phyloP scores from a whole-genome alignment of 2,888 invertebrate species.

The Perithous albicinctus region DNA sequence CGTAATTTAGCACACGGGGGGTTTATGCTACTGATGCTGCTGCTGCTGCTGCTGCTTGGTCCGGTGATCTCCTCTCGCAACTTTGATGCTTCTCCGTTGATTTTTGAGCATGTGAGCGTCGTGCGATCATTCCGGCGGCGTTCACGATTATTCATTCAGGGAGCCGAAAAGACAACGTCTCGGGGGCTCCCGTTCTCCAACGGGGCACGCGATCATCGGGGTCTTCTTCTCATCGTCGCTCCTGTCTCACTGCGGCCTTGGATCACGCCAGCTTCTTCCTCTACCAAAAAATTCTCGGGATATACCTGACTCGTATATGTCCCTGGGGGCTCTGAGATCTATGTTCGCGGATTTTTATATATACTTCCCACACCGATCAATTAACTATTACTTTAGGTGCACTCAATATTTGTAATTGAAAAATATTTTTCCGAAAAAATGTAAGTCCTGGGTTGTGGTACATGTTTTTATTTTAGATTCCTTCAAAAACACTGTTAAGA shows the following conservation, averaged over 20 bases:
- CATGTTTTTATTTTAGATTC: too few relatives aligned
- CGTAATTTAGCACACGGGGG: slow-evolving; percentile 73
- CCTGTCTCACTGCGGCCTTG: slow-evolving; percentile 76
- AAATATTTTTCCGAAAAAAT: too few relatives aligned
- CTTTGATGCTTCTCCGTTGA: not conserved
- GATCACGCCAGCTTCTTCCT: slow-evolving; percentile 79
- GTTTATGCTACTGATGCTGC: slow-evolving; percentile 41
- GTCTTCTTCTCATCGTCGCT: slow-evolving; percentile 51
- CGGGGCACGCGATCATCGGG: slow-evolving; percentile 81
- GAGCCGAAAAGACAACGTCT: slow-evolving; percentile 75
- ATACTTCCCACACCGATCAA: not conserved
- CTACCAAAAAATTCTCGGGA: slow-evolving; percentile 42
- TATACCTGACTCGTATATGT: slow-evolving; percentile 28
- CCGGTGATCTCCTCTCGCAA: not conserved
- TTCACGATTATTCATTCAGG: slow-evolving; percentile 81
- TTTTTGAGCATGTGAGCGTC: slow-evolving; percentile 13
- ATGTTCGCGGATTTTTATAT: not conserved
- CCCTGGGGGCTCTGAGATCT: slow-evolving; percentile 46
- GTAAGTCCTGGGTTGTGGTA: too few relatives aligned
- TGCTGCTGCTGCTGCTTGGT: slow-evolving; percentile 12
- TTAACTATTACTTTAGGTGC: not conserved
- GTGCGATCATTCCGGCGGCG: slow-evolving; percentile 68
- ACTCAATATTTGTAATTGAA: not conserved
- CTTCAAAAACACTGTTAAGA: not conserved
- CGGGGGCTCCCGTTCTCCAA: slow-evolving; percentile 77